Base-by-base conservation (phyloP, 2,888 invertebrate species). In the Cordilura impudica region DNA sequence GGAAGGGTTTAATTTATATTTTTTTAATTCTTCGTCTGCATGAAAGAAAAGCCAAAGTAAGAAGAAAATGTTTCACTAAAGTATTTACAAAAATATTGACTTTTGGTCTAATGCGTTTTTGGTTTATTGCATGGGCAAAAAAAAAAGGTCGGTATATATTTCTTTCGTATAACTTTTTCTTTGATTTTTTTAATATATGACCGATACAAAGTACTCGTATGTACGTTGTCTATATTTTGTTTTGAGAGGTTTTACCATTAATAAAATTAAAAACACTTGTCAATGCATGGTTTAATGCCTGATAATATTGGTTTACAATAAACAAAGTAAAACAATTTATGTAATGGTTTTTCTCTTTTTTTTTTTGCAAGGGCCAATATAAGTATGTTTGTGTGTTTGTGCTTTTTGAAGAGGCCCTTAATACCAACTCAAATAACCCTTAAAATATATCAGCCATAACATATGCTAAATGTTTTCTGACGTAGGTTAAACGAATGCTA, bases 211-310 rank as follows among this genome's bases (percentile, higher is more conserved):
- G 51, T 43, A 43, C 43, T 43, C 43, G n/a, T 16, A 8, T 10
- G 21, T 14, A 23, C 16, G 4, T 56, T 35, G 23, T 60, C 7
- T 51, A 23, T 60, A 51, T 12, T 29, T 10, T 51, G 61, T 35
- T 19, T 14, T 21, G 4, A 79, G 56, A 67, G 79, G 43, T 43
- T 75, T 18, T n/a, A 63, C 72, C 75, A 75, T 76, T 79, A 75
- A 79, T 75, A 75, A 79, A 79, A 79, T 75, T 75, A 79, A 79
- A 75, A 79, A 72, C 70, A 79, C 75, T 79, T 78, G 78, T 74
- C 78, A 78, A 63, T 73, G 63, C 39, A 74, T 70, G 73, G 58
- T 70, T 78, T 78, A 70, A 74, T 78, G 78, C 74, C 65, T 74
- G 78, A 74, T 78, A 66, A 70, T 78, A 74, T 78, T 78, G 70